Conservation (phyloP, 1,140 invertebrate genomes). For the Drosophila asahinai region DNA sequence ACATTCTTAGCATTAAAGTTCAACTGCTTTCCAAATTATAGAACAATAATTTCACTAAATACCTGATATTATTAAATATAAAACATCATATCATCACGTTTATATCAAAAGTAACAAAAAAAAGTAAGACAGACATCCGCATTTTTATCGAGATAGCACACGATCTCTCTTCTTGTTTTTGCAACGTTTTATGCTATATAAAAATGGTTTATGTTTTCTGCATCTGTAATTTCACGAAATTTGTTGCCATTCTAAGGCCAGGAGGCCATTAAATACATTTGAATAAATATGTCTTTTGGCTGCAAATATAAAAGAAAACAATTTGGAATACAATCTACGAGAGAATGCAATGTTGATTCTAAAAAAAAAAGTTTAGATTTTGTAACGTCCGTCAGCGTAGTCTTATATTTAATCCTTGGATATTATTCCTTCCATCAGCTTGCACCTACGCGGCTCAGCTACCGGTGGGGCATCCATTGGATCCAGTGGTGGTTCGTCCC, state of each 20-base stretch:
- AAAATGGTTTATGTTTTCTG: slow-evolving; percentile 5
- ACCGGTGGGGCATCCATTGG: slow-evolving; percentile 25
- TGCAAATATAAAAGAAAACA: neutral
- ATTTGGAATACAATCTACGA: neutral
- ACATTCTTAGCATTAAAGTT: too few relatives aligned
- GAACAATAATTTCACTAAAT: too few relatives aligned
- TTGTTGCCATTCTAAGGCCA: slow-evolving; percentile 3
- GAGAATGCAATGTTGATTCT: neutral
- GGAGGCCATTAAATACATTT: slow-evolving; percentile 9
- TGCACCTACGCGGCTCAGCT: slow-evolving; percentile 41
- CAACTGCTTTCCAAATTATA: too few relatives aligned
- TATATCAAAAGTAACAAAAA: too few relatives aligned
- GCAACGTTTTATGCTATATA: neutral
- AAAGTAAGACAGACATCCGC: neutral
- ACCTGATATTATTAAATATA: too few relatives aligned
- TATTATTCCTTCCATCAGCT: slow-evolving; percentile 19
- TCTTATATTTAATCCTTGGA: neutral
- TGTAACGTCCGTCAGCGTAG: neutral
- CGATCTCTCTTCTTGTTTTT: neutral
- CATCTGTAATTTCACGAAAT: slow-evolving; percentile 11
- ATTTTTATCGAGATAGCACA: too few relatives aligned
- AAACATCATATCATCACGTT: neutral
- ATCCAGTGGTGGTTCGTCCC: slow-evolving; percentile 14
- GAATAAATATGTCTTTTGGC: slow-evolving; percentile 15
- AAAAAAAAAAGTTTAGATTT: neutral